Evolutionary conservation across 2,888 invertebrate species (phyloP).

Genomic region (Leptopilina myrica): DNA sequence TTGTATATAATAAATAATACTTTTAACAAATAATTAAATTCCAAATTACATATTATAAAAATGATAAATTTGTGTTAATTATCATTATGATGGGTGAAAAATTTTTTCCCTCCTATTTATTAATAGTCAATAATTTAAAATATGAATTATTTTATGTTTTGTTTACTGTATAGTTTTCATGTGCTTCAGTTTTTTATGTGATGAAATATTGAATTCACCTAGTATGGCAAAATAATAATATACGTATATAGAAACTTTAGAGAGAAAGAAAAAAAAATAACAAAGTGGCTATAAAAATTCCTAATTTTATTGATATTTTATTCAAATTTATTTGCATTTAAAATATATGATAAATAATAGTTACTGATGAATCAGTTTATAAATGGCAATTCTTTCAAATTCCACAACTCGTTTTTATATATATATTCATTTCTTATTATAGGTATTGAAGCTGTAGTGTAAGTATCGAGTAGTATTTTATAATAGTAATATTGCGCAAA

Average conservation of each 20-base stretch:
- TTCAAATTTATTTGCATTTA: constrained; percentile 10
- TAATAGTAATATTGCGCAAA: background rate
- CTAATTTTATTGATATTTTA: constrained; percentile 7
- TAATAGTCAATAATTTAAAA: too few species aligned
- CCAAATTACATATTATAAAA: too few species aligned
- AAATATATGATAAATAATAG: background rate
- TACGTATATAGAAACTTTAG: background rate
- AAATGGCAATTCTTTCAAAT: constrained; percentile 2
- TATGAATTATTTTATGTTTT: too few species aligned
- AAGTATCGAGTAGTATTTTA: background rate
- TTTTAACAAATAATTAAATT: background rate
- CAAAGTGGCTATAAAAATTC: background rate
- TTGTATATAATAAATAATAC: background rate
- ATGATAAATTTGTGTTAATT: too few species aligned
- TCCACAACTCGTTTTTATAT: constrained; percentile 14
- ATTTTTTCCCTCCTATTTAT: too few species aligned
- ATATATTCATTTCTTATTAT: background rate
- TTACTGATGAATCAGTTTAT: constrained; percentile 5
- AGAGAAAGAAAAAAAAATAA: background rate
- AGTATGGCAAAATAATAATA: background rate
- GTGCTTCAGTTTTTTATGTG: too few species aligned
- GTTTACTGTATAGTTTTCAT: too few species aligned
- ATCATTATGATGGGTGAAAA: too few species aligned
- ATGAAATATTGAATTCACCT: too few species aligned
- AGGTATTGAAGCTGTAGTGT: too few species aligned